Conservation (phyloP, 2,888 invertebrate genomes). For the Tyria jacobaeae region DNA sequence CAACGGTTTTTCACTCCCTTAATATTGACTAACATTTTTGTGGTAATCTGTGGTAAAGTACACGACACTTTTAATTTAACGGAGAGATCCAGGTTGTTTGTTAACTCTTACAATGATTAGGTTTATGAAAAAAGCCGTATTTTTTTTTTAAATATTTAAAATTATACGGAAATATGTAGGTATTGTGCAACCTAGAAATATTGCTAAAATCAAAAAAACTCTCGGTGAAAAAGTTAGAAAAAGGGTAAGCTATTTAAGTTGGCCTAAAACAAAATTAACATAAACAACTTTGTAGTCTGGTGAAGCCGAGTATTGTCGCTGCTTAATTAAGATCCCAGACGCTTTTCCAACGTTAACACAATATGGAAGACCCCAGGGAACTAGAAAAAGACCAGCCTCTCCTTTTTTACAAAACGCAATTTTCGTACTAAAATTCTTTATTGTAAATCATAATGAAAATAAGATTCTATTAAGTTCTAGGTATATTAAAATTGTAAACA, state of each 20-base stretch:
- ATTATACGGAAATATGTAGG: background rate
- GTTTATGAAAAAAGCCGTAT: background rate
- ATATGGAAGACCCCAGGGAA: background rate
- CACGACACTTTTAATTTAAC: conserved; percentile 4
- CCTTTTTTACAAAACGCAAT: background rate
- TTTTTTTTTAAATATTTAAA: too few relatives aligned
- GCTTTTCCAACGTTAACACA: conserved; percentile 1
- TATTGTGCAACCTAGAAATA: too few relatives aligned
- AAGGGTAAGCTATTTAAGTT: background rate
- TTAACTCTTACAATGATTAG: background rate
- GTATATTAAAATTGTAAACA: too few relatives aligned
- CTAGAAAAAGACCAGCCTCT: background rate
- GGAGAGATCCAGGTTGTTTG: conserved; percentile 8
- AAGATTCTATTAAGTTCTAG: background rate
- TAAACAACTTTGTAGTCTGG: background rate
- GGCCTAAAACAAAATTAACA: background rate
- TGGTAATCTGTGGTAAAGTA: conserved; percentile 11
- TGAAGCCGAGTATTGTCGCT: background rate
- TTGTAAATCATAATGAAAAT: background rate
- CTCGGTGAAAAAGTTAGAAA: background rate
- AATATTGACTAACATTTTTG: conserved; percentile 50
- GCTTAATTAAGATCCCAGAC: background rate
- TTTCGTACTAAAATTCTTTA: background rate
- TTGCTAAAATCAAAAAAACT: background rate
- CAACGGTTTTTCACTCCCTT: conserved; percentile 55